Base-by-base conservation (phyloP, 64 coral and sea anemone species). In the Montipora sp. region DNA sequence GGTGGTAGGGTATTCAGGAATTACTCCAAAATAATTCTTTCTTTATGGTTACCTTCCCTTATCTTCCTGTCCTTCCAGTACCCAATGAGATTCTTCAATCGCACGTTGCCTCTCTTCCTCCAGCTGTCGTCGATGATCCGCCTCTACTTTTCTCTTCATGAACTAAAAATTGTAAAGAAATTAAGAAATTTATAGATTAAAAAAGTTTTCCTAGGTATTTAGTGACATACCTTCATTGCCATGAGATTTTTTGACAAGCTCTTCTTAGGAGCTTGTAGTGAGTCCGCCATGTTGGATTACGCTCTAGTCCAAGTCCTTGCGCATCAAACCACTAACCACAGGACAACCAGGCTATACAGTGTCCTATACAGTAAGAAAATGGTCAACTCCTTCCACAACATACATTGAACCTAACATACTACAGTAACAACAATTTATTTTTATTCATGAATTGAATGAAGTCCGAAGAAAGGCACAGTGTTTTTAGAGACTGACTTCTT, bases 231-330 rank as follows among this genome's bases (percentile, higher is more conserved):
- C 77, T 96, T 96, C 95, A 96, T 96, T 71, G 93, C 87, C 83
- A 90, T 73, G 24, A 96, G 81, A 86, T 94, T 96, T 78, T 96
- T 96, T 22, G 95, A 96, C 57, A 96, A 91, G 55, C 88, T 51
- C 79, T 79, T 49, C 66, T 88, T 87, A 8, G 22, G n/a, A 16
- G 21, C 83, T 45, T 84, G 84, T 3, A n/a, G 59, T 71, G 49
- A 48, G 77, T 75, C 83, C 75, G 58, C 91, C 91, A 93, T 93
- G 20, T 93, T 93, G 91, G 22, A 65, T 69, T 77, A 50, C 85
- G 66, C 2, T 21, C 3, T 49, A 66, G 82, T 49, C 47, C 65
- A 46, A 85, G 65, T 72, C 82, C 19, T 21, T 81, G 27, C 80
- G 27, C 75, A 8, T 48, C 46, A 13, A 49, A 48, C 1, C 16